Percentiles rank a stretch among this genome's conserved stretches.
Conservation (phyloP, 2,113 vertebrate genomes). For the Syrrhaptes paradoxus region DNA sequence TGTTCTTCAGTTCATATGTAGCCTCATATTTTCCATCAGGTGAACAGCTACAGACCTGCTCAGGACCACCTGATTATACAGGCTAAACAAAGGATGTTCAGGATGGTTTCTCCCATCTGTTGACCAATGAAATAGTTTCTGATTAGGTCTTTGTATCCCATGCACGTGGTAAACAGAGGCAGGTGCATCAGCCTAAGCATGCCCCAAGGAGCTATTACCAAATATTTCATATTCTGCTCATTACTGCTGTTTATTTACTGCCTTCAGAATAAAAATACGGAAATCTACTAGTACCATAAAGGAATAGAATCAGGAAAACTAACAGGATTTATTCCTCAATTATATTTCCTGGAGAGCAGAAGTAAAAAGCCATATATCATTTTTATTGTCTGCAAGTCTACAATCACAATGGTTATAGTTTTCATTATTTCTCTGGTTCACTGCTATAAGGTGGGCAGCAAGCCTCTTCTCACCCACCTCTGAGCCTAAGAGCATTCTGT, state of each 20-base stretch:
- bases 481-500: neutral
- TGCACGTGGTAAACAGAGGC: neutral
- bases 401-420: neutral
- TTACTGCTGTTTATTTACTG: constrained; percentile 59
- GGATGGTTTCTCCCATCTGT: neutral
- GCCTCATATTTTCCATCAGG: neutral
- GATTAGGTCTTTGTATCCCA: neutral
- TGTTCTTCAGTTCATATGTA: neutral
- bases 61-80: neutral
- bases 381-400: constrained; percentile 35
- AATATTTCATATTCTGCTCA: constrained; percentile 34
- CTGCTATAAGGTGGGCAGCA: neutral
- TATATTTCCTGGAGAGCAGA: constrained; percentile 44
- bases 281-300: neutral
- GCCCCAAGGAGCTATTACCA: constrained; percentile 15
- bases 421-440: neutral
- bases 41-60: neutral
- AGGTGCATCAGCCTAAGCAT: constrained; percentile 19
- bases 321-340: constrained; percentile 47
- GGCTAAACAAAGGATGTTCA: neutral
- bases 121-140: constrained; percentile 11
- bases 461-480: neutral
- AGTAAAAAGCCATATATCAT: neutral
- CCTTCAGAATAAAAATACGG: constrained; percentile 32
- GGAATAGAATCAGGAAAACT: neutral